phyloP scores from a whole-genome alignment of 2,888 invertebrate genomes.

The Agonopterix heracliana region DNA sequence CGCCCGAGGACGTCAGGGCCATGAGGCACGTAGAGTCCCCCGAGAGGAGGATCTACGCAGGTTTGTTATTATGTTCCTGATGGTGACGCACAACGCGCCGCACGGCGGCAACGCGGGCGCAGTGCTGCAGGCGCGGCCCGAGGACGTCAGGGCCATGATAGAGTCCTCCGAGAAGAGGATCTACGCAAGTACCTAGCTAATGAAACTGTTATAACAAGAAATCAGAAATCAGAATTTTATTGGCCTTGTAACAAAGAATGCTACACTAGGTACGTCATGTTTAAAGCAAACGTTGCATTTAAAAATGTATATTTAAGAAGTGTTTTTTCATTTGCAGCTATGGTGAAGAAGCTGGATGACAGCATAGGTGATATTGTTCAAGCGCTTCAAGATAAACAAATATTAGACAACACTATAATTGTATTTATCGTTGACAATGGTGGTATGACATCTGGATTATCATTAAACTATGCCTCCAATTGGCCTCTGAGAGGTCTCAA shows the following conservation, averaged over 20 bases:
- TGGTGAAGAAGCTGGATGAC: conserved; percentile 89
- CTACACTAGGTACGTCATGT: no score
- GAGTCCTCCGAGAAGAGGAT: conserved; percentile 80
- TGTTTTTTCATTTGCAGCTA: conserved; percentile 68
- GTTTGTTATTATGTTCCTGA: no score
- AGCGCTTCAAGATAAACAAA: conserved; percentile 78
- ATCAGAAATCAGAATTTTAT: neutral
- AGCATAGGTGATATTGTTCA: conserved; percentile 86
- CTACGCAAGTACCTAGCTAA: conserved; percentile 87
- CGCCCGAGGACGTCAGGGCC: no score
- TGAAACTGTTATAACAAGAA: no score
- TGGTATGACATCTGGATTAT: conserved; percentile 83
- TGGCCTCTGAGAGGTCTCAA: conserved; percentile 87
- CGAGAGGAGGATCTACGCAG: no score
- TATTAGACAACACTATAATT: conserved; percentile 88
- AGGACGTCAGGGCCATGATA: conserved; percentile 81
- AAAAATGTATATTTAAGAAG: no score
- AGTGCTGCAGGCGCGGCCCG: conserved; percentile 84
- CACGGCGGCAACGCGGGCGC: no score
- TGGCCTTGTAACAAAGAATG: neutral
- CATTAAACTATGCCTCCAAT: conserved; percentile 85
- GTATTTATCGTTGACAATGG: conserved; percentile 94
- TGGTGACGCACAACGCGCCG: no score
- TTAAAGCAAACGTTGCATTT: no score
- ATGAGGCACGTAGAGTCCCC: no score